Conservation (phyloP, 2,113 vertebrate species). For the Grantiella picta region DNA sequence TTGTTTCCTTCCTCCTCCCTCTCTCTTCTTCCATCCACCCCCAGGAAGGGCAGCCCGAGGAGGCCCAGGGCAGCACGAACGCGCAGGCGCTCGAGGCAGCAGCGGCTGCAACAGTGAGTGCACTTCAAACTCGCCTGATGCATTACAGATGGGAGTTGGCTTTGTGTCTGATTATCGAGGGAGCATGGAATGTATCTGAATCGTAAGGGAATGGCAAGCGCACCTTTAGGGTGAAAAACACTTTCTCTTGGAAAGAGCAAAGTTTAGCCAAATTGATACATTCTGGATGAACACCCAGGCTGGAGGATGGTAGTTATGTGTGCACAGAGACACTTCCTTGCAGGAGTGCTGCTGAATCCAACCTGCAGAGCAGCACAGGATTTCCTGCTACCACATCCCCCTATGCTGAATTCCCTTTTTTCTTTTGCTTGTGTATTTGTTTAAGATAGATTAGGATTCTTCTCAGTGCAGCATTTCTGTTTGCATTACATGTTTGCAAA, state of each 20-base stretch:
- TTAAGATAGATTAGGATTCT: background rate
- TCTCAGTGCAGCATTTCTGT: conserved; percentile 15
- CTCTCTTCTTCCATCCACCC: conserved; percentile 70
- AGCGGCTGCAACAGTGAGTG: conserved; percentile 81
- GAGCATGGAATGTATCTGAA: conserved; percentile 51
- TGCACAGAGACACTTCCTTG: background rate
- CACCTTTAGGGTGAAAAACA: conserved; percentile 52
- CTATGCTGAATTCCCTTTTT: conserved; percentile 9
- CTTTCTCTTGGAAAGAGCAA: conserved; percentile 65
- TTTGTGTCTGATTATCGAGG: background rate
- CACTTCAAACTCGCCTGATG: conserved; percentile 46
- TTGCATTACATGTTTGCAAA: conserved; percentile 2
- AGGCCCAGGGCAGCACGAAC: conserved; percentile 74
- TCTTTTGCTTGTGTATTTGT: background rate
- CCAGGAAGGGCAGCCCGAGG: conserved; percentile 78
- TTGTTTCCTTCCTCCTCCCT: conserved; percentile 60
- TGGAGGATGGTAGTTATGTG: conserved; percentile 5
- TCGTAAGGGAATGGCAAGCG: conserved; percentile 34
- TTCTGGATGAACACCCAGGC: conserved; percentile 21
- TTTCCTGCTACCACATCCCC: background rate
- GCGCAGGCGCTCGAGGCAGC: conserved; percentile 78
- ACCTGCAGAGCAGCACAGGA: background rate
- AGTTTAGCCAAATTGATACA: conserved; percentile 45
- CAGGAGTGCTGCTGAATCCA: conserved; percentile 35
- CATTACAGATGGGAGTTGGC: conserved; percentile 22